Percentiles rank a stretch among this genome's conserved stretches.
Conservation (phyloP, 1,140 invertebrate genomes). For the Maconellicoccus hirsutus region DNA sequence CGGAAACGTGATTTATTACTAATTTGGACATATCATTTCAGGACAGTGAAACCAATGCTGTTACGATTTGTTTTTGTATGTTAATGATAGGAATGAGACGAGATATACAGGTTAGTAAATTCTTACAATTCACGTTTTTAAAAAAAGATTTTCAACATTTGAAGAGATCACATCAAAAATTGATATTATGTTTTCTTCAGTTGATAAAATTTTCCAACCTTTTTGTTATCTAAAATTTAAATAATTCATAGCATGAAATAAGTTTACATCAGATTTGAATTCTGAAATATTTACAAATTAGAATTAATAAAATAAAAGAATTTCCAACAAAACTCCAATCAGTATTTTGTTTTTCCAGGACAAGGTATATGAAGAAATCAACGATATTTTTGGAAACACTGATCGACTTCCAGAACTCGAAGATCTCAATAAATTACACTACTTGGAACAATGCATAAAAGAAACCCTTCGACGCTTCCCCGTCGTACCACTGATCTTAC, state of each 20-base stretch:
- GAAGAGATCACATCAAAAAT: too few species aligned
- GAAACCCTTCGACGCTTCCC: conserved; percentile 34
- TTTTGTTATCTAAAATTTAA: too few species aligned
- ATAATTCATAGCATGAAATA: background rate
- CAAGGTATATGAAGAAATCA: background rate
- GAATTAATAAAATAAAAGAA: background rate
- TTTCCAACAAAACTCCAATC: background rate
- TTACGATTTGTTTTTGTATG: conserved; percentile 37
- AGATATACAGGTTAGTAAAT: conserved; percentile 39
- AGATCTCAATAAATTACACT: background rate
- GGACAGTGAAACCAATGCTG: conserved; percentile 56
- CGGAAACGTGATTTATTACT: too few species aligned
- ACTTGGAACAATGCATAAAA: conserved; percentile 26
- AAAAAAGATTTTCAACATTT: background rate
- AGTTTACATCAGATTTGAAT: background rate
- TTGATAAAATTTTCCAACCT: too few species aligned
- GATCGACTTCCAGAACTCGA: background rate
- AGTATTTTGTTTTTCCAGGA: background rate
- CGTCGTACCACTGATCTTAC: conserved; percentile 46
- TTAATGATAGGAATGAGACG: conserved; percentile 44
- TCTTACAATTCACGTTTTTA: too few species aligned
- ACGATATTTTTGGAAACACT: background rate
- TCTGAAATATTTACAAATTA: background rate
- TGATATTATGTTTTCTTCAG: too few species aligned
- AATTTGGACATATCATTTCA: conserved; percentile 39